phyloP scores from a whole-genome alignment of 2,797 vertebrate genomes.

The Simalia tracyae region DNA sequence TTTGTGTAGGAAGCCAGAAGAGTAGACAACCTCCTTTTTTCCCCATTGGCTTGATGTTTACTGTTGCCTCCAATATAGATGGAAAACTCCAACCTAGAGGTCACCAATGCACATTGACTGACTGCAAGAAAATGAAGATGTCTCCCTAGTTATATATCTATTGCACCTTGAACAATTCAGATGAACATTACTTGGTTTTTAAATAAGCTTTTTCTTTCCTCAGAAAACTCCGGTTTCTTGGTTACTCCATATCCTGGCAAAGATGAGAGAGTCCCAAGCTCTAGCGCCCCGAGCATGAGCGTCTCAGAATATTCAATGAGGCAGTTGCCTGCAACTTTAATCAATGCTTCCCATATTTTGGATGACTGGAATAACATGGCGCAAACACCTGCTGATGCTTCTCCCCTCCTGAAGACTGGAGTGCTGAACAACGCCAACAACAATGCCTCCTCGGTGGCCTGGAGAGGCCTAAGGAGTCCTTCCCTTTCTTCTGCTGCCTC shows the following conservation, averaged over 20 bases:
- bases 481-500: conserved; percentile 71
- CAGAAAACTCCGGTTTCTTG: conserved; percentile 76
- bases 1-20: not conserved
- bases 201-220: conserved; percentile 7
- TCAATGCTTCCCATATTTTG: conserved; percentile 71
- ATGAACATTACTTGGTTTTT: not conserved
- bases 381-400: accelerated
- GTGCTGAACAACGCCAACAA: conserved; percentile 74
- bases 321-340: conserved; percentile 67
- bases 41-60: not conserved
- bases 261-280: conserved; percentile 78
- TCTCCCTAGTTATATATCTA: not conserved
- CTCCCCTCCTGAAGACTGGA: conserved; percentile 5
- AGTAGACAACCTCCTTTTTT: not conserved
- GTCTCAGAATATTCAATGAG: conserved; percentile 79
- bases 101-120: no score
- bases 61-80: not conserved
- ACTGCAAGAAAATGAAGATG: not conserved
- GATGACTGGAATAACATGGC: conserved; percentile 72
- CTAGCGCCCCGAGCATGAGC: conserved; percentile 66
- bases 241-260: conserved; percentile 70
- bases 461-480: conserved; percentile 50
- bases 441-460: conserved; percentile 56
- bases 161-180: not conserved
- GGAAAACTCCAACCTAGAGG: not conserved